phyloP scores from a whole-genome alignment of 1,140 invertebrate species.

The Drosophila lini region DNA sequence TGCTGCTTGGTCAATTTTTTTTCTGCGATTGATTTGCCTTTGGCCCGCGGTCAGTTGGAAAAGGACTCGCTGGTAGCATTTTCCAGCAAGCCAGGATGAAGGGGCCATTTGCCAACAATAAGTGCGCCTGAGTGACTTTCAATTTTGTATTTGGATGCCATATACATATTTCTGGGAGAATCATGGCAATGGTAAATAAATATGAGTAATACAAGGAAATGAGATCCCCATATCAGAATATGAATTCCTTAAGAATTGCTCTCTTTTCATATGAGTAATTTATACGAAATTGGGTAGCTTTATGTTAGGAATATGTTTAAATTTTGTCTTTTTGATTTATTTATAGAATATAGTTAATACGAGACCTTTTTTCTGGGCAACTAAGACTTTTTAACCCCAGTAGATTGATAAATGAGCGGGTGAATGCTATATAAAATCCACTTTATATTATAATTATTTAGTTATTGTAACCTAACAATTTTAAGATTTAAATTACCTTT shows the following conservation, averaged over 20 bases:
- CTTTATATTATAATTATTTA: no score
- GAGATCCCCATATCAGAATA: neutral
- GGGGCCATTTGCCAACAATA: conserved; percentile 40
- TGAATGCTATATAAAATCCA: no score
- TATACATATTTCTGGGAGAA: conserved; percentile 12
- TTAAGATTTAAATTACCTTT: no score
- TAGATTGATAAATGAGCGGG: neutral
- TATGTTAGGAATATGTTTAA: neutral
- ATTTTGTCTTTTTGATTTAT: neutral
- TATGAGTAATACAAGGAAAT: conserved; percentile 16
- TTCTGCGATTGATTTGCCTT: conserved; percentile 55
- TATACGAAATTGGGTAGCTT: neutral
- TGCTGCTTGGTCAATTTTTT: conserved; percentile 50
- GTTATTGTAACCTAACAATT: no score
- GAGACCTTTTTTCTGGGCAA: neutral
- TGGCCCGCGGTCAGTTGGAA: conserved; percentile 54
- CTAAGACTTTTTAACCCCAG: neutral
- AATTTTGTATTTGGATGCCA: conserved; percentile 29
- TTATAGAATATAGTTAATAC: neutral
- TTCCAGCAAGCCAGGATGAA: conserved; percentile 20
- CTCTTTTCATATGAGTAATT: conserved; percentile 5
- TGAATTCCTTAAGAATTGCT: conserved; percentile 1
- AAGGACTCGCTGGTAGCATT: neutral
- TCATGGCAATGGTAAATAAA: conserved; percentile 13
- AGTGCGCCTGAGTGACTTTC: conserved; percentile 57